Evolutionary conservation across 2,888 invertebrate genomes (phyloP).

Genomic region (Melipona bicolor): DNA sequence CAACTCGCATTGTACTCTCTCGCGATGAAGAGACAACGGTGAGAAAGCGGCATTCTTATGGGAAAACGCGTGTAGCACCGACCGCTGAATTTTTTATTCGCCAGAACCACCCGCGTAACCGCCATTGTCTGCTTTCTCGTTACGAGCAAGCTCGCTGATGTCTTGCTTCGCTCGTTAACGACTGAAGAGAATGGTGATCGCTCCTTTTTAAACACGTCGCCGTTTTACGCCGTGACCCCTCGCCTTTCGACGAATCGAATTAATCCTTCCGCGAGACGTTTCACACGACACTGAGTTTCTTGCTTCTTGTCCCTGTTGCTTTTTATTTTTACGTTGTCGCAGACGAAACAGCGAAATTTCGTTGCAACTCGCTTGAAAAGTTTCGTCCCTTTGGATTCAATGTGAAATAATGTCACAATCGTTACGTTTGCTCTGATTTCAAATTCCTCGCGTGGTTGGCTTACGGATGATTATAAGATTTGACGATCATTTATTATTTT

Average conservation of each 20-base stretch:
- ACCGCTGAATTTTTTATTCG: slow-evolving; percentile 26
- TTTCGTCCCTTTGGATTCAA: no score
- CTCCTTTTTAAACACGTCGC: background rate
- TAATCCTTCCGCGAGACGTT: background rate
- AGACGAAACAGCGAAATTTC: no score
- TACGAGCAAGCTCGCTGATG: slow-evolving; percentile 25
- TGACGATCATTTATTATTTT: no score
- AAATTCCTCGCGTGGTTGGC: no score
- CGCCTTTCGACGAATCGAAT: background rate
- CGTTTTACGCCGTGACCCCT: background rate
- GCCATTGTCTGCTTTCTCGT: slow-evolving; percentile 20
- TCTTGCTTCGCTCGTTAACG: slow-evolving; percentile 7
- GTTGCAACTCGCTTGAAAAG: no score
- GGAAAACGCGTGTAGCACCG: slow-evolving; percentile 33
- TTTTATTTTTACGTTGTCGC: no score
- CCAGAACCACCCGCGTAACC: slow-evolving; percentile 10
- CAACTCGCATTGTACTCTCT: slow-evolving; percentile 14
- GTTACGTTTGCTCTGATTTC: no score
- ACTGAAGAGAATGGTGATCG: background rate
- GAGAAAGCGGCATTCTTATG: slow-evolving; percentile 43
- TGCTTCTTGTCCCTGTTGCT: background rate
- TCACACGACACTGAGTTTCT: background rate
- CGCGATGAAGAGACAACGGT: slow-evolving; percentile 13
- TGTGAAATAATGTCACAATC: no score
- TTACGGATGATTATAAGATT: no score